These are phyloP conservation scores for Myiopsitta monachus DNA, from an alignment of 2,113 vertebrate genomes.

Conservation along the genomic window DNA sequence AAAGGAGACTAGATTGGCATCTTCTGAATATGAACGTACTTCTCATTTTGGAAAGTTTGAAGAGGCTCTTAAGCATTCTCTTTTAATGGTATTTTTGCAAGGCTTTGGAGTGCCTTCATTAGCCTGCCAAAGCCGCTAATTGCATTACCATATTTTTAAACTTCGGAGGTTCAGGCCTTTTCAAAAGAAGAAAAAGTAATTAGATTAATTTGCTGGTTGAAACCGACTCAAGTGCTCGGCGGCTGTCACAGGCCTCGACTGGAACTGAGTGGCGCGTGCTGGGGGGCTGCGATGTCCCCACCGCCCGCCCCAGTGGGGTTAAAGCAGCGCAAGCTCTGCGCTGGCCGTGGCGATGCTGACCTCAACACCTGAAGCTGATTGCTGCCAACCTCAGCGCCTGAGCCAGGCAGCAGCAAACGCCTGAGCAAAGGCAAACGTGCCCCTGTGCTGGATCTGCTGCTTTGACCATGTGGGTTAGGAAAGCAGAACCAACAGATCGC, in stretches of 20 bases:
- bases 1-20: slow-evolving; percentile 73
- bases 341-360: not conserved
- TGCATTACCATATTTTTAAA: slow-evolving; percentile 82
- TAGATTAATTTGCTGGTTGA: slow-evolving; percentile 1
- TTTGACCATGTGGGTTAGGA: not conserved
- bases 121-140: slow-evolving; percentile 72
- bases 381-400: rapidly evolving
- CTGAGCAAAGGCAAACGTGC: not conserved
- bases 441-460: not conserved
- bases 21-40: slow-evolving; percentile 67
- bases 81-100: slow-evolving; percentile 70
- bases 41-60: slow-evolving; percentile 76
- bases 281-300: not conserved
- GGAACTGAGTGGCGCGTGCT: not conserved
- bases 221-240: not conserved
- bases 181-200: not conserved
- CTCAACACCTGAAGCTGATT: not conserved
- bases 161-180: slow-evolving; percentile 40
- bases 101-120: slow-evolving; percentile 70
- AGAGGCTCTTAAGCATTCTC: slow-evolving; percentile 75
- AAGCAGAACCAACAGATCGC: not conserved
- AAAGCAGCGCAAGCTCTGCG: not conserved
- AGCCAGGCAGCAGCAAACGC: not conserved
- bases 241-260: not conserved
- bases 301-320: rapidly evolving